Evolutionary conservation across 2,113 vertebrate genomes (phyloP).

Genomic region (Muscicapa adusta): DNA sequence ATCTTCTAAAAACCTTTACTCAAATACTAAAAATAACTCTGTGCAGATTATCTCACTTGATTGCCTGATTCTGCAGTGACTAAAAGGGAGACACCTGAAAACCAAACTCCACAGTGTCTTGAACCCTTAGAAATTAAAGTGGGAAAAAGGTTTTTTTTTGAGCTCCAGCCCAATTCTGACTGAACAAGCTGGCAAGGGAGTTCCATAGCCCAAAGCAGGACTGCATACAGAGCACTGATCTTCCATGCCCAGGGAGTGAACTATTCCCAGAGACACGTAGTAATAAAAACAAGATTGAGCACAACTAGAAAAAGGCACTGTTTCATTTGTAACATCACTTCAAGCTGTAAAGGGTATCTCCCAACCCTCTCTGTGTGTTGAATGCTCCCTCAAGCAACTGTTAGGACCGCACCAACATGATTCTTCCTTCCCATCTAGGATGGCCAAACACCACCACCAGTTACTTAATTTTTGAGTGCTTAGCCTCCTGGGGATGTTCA

Average conservation of each 20-base stretch:
- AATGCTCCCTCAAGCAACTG: not conserved
- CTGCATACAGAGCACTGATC: not conserved
- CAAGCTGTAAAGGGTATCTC: not conserved
- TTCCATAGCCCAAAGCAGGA: not conserved
- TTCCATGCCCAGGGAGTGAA: not conserved
- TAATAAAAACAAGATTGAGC: not conserved
- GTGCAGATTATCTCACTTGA: accelerated
- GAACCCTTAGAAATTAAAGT: not conserved
- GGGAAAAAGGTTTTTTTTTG: not conserved
- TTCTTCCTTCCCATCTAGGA: not conserved
- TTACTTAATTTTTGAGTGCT: not conserved
- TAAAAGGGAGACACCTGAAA: not conserved
- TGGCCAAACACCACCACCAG: not conserved
- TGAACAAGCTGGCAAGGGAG: not conserved
- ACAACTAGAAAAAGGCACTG: not conserved
- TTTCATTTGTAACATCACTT: not conserved
- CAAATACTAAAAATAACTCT: not conserved
- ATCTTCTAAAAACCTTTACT: not conserved
- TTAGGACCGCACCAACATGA: not conserved
- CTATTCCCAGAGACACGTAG: not conserved
- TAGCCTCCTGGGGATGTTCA: not conserved
- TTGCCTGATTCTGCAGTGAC: not conserved
- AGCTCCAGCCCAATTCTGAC: not conserved
- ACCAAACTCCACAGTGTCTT: not conserved
- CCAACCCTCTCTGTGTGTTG: not conserved